Percentiles rank a stretch among this genome's conserved stretches.
These are phyloP conservation scores for Poeciliopsis paucimaculata DNA, from an alignment of 2,797 vertebrate species.

Conservation along the genomic window DNA sequence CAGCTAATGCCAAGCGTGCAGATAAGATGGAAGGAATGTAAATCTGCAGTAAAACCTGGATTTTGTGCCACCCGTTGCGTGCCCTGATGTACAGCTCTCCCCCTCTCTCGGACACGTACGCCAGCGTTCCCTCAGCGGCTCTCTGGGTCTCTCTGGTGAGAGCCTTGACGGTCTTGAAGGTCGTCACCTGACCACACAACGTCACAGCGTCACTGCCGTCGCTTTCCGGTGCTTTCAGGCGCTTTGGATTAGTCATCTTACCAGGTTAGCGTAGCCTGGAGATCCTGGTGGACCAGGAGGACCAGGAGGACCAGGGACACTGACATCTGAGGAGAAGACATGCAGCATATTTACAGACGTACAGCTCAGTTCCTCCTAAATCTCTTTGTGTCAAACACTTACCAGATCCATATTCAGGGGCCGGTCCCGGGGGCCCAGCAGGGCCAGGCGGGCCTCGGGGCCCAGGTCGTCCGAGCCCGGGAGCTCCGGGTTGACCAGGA, in stretches of 20 bases:
- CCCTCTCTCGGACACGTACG: constrained; percentile 86
- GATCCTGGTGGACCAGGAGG: constrained; percentile 88
- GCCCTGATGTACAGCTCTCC: constrained; percentile 88
- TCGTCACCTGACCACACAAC: constrained; percentile 78
- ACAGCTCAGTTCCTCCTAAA: background rate
- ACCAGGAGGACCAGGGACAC: constrained; percentile 88
- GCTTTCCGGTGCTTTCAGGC: background rate
- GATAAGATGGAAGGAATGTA: background rate
- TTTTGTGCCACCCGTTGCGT: constrained; percentile 87
- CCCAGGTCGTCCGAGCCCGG: constrained; percentile 87
- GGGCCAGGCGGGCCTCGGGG: constrained; percentile 86
- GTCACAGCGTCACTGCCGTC: constrained; percentile 14
- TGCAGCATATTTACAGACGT: background rate
- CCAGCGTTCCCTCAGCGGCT: constrained; percentile 85
- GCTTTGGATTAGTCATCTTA: constrained; percentile 66
- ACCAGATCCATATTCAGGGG: constrained; percentile 81
- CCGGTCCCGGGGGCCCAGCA: constrained; percentile 87
- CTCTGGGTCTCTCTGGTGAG: constrained; percentile 83
- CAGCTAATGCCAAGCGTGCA: too few relatives aligned
- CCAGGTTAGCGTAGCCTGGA: constrained; percentile 82
- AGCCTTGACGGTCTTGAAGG: constrained; percentile 78
- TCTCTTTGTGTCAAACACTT: constrained; percentile 4
- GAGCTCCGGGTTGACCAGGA: constrained; percentile 84
- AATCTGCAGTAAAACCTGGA: constrained; percentile 79
- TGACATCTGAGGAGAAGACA: constrained; percentile 65